phyloP scores from a whole-genome alignment of 1,140 invertebrate genomes.

The Hestina assimilis region DNA sequence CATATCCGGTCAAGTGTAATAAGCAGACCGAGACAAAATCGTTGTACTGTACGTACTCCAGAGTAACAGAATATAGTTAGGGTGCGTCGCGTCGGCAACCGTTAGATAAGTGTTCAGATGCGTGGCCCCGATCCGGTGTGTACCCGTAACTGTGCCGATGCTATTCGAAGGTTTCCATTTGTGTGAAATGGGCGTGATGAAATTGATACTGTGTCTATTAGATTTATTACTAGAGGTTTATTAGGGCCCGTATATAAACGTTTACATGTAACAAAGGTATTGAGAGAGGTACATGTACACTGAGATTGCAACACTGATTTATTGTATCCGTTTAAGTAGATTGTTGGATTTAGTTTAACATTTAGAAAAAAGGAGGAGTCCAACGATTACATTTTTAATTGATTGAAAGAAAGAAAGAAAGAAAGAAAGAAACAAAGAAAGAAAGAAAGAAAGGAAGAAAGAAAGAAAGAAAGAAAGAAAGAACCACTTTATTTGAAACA shows the following conservation, averaged over 20 bases:
- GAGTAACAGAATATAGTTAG: constrained; percentile 30
- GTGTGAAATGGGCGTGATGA: constrained; percentile 31
- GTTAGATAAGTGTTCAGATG: constrained; percentile 35
- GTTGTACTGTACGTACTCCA: too few relatives aligned
- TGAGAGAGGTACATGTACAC: not conserved
- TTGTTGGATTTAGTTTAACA: too few relatives aligned
- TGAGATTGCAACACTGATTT: not conserved
- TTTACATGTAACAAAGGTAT: not conserved
- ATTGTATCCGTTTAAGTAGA: too few relatives aligned
- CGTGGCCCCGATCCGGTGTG: constrained; percentile 28
- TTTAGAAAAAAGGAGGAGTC: too few relatives aligned
- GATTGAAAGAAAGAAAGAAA: too few relatives aligned
- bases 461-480: too few relatives aligned
- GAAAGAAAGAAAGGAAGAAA: too few relatives aligned
- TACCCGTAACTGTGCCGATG: constrained; percentile 34
- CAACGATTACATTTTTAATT: too few relatives aligned
- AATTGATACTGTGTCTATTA: constrained; percentile 22
- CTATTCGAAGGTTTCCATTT: constrained; percentile 32
- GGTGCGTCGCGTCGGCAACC: constrained; percentile 32
- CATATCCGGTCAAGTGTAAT: too few relatives aligned
- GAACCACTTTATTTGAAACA: too few relatives aligned
- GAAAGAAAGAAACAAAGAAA: too few relatives aligned
- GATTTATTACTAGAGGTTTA: constrained; percentile 13
- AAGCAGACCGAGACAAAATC: too few relatives aligned
- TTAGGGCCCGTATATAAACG: not conserved